These are phyloP conservation scores for Coryphaenoides rupestris DNA, from an alignment of 2,113 vertebrate genomes.

Conservation along the genomic window DNA sequence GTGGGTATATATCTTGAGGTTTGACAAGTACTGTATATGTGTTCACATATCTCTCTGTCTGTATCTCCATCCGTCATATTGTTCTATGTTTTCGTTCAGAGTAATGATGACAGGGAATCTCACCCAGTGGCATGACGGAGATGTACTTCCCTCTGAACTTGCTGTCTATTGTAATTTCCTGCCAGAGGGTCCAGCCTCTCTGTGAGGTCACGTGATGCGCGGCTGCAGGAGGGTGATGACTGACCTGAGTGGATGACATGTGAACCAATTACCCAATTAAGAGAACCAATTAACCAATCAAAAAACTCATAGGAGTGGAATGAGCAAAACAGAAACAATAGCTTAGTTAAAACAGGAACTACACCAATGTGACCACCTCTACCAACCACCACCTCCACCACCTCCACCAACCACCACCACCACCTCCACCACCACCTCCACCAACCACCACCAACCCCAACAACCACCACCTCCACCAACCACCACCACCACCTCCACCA, in stretches of 20 bases:
- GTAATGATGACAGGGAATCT: slow-evolving; percentile 16
- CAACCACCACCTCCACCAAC: not conserved
- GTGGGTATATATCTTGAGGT: too few species aligned
- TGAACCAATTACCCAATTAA: too few species aligned
- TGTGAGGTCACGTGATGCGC: slow-evolving; percentile 88
- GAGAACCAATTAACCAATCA: too few species aligned
- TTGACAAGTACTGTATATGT: too few species aligned
- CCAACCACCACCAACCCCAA: too few species aligned
- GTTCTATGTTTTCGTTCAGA: not conserved
- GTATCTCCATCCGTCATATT: too few species aligned
- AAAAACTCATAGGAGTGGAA: too few species aligned
- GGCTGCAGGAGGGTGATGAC: slow-evolving; percentile 91
- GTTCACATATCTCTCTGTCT: too few species aligned
- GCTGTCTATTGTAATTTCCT: slow-evolving; percentile 95
- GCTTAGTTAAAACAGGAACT: too few species aligned
- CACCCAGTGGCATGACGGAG: slow-evolving; percentile 92
- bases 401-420: not conserved
- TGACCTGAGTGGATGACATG: slow-evolving; percentile 74
- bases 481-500: not conserved
- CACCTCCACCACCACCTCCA: not conserved
- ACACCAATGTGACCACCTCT: too few species aligned
- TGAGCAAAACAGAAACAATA: too few species aligned
- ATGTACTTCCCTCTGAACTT: slow-evolving; percentile 97
- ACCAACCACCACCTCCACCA: too few species aligned
- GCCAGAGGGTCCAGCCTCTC: slow-evolving; percentile 92